These are phyloP conservation scores for Lasioglossum leucozonium DNA, from an alignment of 2,888 invertebrate species.

Conservation along the genomic window DNA sequence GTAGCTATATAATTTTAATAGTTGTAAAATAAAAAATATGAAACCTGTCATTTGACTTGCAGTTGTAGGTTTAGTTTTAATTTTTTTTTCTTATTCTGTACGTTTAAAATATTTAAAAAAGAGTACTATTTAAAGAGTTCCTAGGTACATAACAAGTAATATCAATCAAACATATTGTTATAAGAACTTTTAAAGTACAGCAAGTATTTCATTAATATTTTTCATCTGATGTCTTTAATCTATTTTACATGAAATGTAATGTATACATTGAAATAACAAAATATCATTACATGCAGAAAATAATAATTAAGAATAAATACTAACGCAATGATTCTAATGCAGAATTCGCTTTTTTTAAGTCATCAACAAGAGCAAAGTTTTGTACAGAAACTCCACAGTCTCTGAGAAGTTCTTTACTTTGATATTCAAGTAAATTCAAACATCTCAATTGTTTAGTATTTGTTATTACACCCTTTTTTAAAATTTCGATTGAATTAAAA, in stretches of 20 bases:
- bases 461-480: constrained; percentile 71
- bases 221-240: not conserved
- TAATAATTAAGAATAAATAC: constrained; percentile 73
- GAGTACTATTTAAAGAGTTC: not conserved
- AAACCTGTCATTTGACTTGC: no score
- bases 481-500: constrained; percentile 60
- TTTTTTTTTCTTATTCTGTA: not conserved
- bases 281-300: not conserved
- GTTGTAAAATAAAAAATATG: no score
- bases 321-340: constrained; percentile 89
- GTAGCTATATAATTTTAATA: no score
- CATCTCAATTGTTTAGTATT: constrained; percentile 85
- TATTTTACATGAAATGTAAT: not conserved
- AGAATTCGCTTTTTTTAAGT: constrained; percentile 86
- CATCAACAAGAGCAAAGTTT: constrained; percentile 93
- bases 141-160: not conserved
- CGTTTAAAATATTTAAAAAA: not conserved
- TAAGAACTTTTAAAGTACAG: not conserved
- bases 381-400: constrained; percentile 95
- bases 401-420: constrained; percentile 96
- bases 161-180: not conserved
- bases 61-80: no score
- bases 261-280: not conserved
- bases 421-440: constrained; percentile 97
- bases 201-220: not conserved